Evolutionary conservation across 2,113 vertebrate species (phyloP).

Genomic region (Paracanthobrama guichenoti): DNA sequence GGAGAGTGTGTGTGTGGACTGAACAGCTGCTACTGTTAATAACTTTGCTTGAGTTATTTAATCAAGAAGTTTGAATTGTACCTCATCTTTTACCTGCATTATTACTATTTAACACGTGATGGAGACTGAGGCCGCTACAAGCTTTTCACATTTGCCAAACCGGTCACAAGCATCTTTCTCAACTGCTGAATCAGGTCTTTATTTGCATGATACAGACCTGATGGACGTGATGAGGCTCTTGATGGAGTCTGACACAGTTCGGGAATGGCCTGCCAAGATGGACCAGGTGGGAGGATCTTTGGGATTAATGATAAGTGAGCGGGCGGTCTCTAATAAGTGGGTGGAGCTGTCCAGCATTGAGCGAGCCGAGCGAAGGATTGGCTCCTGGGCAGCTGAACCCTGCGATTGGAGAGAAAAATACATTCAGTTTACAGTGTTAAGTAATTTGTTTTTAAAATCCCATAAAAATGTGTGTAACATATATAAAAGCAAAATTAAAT

Average conservation of each 20-base stretch:
- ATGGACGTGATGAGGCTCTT: conserved; percentile 99
- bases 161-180: not conserved
- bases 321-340: conserved; percentile 88
- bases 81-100: not conserved
- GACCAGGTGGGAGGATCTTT: conserved; percentile 98
- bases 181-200: not conserved
- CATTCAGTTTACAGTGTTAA: not conserved
- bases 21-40: conserved; percentile 29
- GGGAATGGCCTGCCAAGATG: conserved; percentile 93
- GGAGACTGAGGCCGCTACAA: not conserved
- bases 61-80: not conserved
- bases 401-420: conserved; percentile 60
- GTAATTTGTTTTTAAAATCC: not conserved
- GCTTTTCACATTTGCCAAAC: not conserved
- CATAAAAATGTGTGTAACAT: not conserved
- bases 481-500: not conserved
- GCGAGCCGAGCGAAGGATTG: conserved; percentile 90
- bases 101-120: not conserved
- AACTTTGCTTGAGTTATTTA: conserved; percentile 6
- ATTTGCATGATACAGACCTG: conserved; percentile 76
- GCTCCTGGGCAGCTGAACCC: conserved; percentile 94
- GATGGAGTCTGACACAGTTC: conserved; percentile 97
- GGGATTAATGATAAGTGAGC: conserved; percentile 94
- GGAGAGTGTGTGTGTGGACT: not conserved
- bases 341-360: conserved; percentile 97